Evolutionary conservation across 2,113 vertebrate species (phyloP), one percentile per base, ranked within the genome.

Genomic region (Eublepharis macularius): DNA sequence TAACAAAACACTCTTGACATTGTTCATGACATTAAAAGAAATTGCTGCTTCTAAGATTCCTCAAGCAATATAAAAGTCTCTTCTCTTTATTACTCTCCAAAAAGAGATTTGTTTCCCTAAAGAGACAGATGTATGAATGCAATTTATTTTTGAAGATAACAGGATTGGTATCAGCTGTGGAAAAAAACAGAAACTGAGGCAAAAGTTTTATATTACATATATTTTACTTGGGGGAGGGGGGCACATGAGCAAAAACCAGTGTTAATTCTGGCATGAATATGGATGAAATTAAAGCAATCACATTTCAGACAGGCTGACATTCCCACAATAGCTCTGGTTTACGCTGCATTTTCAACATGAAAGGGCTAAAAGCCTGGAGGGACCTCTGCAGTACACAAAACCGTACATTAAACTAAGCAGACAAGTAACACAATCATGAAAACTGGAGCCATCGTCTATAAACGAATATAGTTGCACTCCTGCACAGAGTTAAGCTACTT

Each of bases 1-100:
- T 34, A 75, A 34, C 36, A 74, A 82, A 74, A 73, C 76, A 69
- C 57, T 83, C 83, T 17, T 87, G 85, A 88, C 82, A 88, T 65
- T 68, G 47, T 81, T 39, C 26, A 43, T 82, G 32, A 51, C 82
- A 41, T 36, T 73, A 32, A 73, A 72, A 80, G 3, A 9, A 78
- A 77, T 1, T 34, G 21, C 32, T 2, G 4, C 34, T 82, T 41
- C 19, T 80, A 17, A 32, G 76, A n/a, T 65, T 87, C 65, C 63
- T 47, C 78, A 90, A 88, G 76, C 63, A 87, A 69, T 68, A 70
- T 19, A 77, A 72, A 65, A 83, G n/a, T 65, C 69, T 89, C 82
- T 51, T 26, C 57, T 70, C 65, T 36, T 17, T 86, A 60, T 86
- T 79, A 77, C 26, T 77, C 4, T 87, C 54, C 17, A 77, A 86